phyloP scores from a whole-genome alignment of 2,113 vertebrate genomes.

The Ctenodactylus gundi region DNA sequence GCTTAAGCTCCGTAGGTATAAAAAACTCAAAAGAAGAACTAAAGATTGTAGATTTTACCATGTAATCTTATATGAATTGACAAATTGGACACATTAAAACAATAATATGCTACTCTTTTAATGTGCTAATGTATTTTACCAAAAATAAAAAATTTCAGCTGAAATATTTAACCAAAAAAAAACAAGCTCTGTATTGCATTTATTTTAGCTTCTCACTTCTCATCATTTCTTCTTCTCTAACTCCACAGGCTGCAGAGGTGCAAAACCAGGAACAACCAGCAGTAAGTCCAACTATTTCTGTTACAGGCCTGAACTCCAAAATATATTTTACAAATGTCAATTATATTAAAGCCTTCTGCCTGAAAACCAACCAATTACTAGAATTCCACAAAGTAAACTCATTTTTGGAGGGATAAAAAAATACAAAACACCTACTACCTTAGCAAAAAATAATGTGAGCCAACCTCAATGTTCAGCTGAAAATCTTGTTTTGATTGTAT shows the following conservation, averaged over 20 bases:
- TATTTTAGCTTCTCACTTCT: neutral
- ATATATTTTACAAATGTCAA: neutral
- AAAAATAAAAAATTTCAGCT: slow-evolving; percentile 8
- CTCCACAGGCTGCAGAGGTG: slow-evolving; percentile 40
- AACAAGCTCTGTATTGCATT: neutral
- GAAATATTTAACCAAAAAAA: neutral
- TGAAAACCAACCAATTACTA: neutral
- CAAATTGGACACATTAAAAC: neutral
- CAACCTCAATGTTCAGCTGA: neutral
- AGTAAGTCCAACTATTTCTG: slow-evolving; percentile 62
- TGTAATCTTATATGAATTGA: neutral
- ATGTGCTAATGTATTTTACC: neutral
- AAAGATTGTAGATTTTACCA: neutral
- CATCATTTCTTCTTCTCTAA: neutral
- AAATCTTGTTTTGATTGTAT: neutral
- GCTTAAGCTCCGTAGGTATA: neutral
- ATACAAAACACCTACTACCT: neutral
- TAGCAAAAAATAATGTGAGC: neutral
- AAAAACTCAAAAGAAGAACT: slow-evolving; percentile 2
- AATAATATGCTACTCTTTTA: neutral
- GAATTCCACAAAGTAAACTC: neutral
- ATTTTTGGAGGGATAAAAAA: neutral
- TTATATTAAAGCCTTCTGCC: neutral
- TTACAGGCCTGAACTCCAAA: neutral
- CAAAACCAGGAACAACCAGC: slow-evolving; percentile 30